phyloP scores from a whole-genome alignment of 2,888 invertebrate genomes.

The Lamproptera curius region DNA sequence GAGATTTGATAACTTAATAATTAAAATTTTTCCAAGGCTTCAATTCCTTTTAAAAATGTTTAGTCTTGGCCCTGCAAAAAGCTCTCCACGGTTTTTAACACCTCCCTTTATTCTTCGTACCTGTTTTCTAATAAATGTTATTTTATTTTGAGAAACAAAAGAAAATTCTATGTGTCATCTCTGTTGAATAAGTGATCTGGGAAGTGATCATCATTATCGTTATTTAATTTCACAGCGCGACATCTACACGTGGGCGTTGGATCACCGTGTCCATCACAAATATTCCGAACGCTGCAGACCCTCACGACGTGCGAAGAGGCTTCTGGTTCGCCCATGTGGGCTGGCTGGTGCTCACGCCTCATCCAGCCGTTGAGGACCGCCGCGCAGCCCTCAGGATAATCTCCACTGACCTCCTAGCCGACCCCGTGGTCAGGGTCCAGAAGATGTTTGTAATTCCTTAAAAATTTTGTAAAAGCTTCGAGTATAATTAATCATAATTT shows the following conservation, averaged over 20 bases:
- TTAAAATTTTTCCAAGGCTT: neutral
- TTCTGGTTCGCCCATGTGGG: constrained; percentile 96
- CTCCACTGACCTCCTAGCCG: constrained; percentile 85
- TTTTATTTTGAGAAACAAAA: neutral
- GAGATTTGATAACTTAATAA: neutral
- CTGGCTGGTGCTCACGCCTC: constrained; percentile 92
- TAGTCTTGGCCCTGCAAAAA: neutral
- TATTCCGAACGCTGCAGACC: constrained; percentile 93
- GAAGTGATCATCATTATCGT: neutral
- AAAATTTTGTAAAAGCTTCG: too few species aligned
- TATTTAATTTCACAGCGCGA: constrained; percentile 78
- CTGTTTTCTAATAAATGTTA: too few species aligned
- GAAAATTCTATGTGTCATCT: neutral
- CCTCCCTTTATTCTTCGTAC: neutral
- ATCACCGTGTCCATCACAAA: constrained; percentile 93
- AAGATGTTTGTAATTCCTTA: constrained; percentile 77
- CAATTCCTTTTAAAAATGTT: neutral
- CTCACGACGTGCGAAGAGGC: constrained; percentile 89
- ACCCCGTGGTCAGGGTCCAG: constrained; percentile 87
- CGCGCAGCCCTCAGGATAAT: constrained; percentile 74
- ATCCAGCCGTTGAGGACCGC: constrained; percentile 85
- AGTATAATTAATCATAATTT: too few species aligned
- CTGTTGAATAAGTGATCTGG: neutral
- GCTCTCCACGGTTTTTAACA: neutral
- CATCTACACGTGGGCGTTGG: constrained; percentile 91